Evolutionary conservation across 1,140 invertebrate genomes (phyloP), one percentile per base, ranked within the genome.

Genomic region (Chironomus striatipennis): DNA sequence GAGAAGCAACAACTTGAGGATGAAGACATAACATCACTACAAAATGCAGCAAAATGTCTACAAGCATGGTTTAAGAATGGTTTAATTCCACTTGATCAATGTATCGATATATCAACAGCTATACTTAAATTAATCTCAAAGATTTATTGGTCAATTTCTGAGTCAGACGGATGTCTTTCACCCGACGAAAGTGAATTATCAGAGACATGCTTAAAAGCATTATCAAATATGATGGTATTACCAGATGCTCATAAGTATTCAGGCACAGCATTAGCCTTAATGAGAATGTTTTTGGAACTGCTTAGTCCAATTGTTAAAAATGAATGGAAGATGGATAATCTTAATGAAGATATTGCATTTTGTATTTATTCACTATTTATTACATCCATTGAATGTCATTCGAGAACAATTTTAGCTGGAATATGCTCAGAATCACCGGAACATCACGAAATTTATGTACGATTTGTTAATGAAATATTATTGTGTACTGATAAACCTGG

Each of bases 401-500:
- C 88, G 0, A 85, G 85, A 20, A 78, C 90, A 1, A 80, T 92
- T 15, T 80, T 91, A 0, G 82, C 86, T 67, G 84, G 83, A 70
- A 80, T 88, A 6, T 79, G 80, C 15, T 80, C 80, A 5, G 81
- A 83, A 73, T 79, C 83, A 74, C 78, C 80, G 6, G 81, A 83
- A 47, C 80, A 83, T 15, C 77, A 80, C 1, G 76, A 81, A 42
- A 80, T 85, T 7, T 83, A 81, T 73, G 79, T 80, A 67, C 80
- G 83, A 75, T 79, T 87, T 47, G 83, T 87, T 6, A 80, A 83
- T 75, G 84, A 83, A 72, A 84, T 87, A 42, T 80, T 97, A 42
- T 85, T 89, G 73, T 95, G 93, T 79, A 91, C 91, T 15, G 88
- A 88, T 75, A 87, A 92, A 75, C 89, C 91, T 15, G 93, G 94